Evolutionary conservation across 2,113 vertebrate genomes (phyloP).

Genomic region (Amphiprion ocellaris): DNA sequence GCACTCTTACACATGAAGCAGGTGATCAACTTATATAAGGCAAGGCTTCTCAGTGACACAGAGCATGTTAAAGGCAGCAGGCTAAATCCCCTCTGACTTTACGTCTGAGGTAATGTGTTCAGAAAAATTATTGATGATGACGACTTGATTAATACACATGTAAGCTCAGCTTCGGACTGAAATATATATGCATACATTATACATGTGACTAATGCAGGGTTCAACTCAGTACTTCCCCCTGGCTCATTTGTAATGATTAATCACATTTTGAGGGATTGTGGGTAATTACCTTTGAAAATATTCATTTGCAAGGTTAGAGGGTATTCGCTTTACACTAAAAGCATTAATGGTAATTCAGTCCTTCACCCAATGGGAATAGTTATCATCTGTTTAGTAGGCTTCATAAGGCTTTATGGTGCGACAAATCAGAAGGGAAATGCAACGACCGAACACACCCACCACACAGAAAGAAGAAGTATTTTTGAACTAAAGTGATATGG

Average conservation of each 20-base stretch:
- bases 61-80: constrained; percentile 24
- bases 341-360: constrained; percentile 31
- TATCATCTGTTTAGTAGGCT: constrained; percentile 21
- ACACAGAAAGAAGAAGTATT: neutral
- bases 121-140: constrained; percentile 45
- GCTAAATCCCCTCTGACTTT: neutral
- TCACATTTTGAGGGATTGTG: constrained; percentile 45
- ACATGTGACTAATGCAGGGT: constrained; percentile 35
- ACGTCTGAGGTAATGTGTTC: constrained; percentile 31
- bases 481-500: constrained; percentile 18
- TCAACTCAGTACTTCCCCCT: constrained; percentile 24
- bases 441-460: too few relatives aligned
- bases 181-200: constrained; percentile 49
- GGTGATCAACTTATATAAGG: constrained; percentile 10
- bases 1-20: neutral
- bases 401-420: constrained; percentile 19
- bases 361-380: neutral
- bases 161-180: constrained; percentile 6
- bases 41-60: constrained; percentile 23
- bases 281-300: constrained; percentile 70
- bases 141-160: constrained; percentile 52
- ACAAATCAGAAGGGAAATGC: constrained; percentile 3
- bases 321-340: constrained; percentile 28
- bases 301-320: constrained; percentile 68
- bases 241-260: constrained; percentile 64